Evolutionary conservation across 2,113 vertebrate species (phyloP).

Genomic region (Pavo muticus): DNA sequence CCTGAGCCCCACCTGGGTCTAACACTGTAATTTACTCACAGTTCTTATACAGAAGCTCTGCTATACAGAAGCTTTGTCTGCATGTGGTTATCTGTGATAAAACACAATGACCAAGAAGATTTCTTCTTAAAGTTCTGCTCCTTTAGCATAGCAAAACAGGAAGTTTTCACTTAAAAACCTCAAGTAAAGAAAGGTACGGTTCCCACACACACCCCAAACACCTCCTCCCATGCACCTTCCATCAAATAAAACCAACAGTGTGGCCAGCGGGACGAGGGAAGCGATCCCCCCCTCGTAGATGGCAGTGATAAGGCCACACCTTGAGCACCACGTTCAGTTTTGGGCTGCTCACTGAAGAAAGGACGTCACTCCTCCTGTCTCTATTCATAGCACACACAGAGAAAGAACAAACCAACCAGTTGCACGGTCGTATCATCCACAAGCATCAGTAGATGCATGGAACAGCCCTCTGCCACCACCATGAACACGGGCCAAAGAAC

Average conservation of each 20-base stretch:
- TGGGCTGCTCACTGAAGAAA: background rate
- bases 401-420: background rate
- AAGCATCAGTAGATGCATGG: background rate
- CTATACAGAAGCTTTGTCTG: background rate
- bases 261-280: background rate
- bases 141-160: background rate
- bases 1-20: background rate
- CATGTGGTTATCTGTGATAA: background rate
- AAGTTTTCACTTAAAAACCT: background rate
- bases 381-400: background rate
- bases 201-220: background rate
- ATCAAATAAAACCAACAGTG: background rate
- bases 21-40: background rate
- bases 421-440: background rate
- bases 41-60: background rate
- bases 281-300: background rate
- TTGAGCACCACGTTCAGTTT: background rate
- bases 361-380: background rate
- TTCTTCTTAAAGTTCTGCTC: background rate
- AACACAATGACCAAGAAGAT: background rate
- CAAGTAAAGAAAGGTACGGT: background rate
- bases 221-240: background rate
- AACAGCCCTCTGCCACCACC: background rate
- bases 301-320: background rate
- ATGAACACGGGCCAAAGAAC: fast-evolving